Conservation (phyloP, 1,140 invertebrate genomes). For the Scaptomyza montana region DNA sequence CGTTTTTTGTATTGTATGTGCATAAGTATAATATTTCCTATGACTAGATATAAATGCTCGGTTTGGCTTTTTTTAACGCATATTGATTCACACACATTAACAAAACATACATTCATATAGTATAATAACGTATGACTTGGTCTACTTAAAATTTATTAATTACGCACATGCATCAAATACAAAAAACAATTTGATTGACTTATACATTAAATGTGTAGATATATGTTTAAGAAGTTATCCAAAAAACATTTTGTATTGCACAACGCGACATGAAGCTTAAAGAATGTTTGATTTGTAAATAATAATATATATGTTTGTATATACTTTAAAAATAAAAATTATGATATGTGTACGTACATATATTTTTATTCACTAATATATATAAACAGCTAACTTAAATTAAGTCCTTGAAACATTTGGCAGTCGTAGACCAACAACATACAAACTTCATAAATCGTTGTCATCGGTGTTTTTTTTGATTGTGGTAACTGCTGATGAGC, state of each 20-base stretch:
- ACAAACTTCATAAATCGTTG: conserved; percentile 20
- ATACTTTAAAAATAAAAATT: conserved; percentile 45
- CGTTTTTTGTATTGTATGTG: not conserved
- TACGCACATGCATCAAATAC: conserved; percentile 1
- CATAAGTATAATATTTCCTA: conserved; percentile 7
- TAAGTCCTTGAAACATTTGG: conserved; percentile 54
- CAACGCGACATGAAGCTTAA: conserved; percentile 32
- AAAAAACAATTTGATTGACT: not conserved
- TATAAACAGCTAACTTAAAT: conserved; percentile 52
- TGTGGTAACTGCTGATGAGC: conserved; percentile 19
- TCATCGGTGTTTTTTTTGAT: not conserved
- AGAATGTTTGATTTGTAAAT: conserved; percentile 13
- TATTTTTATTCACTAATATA: conserved; percentile 2
- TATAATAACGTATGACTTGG: conserved; percentile 1
- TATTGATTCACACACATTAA: conserved; percentile 10
- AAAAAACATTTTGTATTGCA: conserved; percentile 38
- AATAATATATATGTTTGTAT: conserved; percentile 10
- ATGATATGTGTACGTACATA: conserved; percentile 1
- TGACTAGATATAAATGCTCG: conserved; percentile 67
- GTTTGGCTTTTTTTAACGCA: conserved; percentile 2
- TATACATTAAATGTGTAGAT: not conserved
- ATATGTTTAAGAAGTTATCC: not conserved
- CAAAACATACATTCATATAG: conserved; percentile 3
- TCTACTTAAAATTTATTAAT: not conserved
- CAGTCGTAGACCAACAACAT: conserved; percentile 51